Base-by-base conservation (phyloP, 2,797 vertebrate genomes). In the Galaxias olidus region DNA sequence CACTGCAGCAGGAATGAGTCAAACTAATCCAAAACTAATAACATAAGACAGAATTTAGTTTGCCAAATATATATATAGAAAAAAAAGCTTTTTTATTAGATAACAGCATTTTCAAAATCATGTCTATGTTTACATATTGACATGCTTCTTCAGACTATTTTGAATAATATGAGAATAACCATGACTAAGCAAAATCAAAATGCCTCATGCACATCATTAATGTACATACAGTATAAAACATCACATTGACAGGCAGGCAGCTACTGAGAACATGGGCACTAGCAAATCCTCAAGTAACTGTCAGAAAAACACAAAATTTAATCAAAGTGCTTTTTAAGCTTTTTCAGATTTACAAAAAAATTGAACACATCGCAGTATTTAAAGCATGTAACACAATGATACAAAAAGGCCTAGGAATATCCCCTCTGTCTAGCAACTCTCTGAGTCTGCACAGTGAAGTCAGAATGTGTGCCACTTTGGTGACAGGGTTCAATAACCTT, bases 221-320 rank as follows among this genome's bases (percentile, higher is more conserved):
- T 82, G 82, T 76, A 61, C 19, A 88, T 71, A 78, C 85, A 76
- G 76, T 76, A 86, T 76, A 77, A 82, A 84, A 87, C 74, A 74
- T 83, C 82, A 87, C 78, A 85, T 84, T 81, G 78, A 30, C 30
- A 30, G 30, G 76, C 80, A 83, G 73, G 78, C 71, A 81, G 80
- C 81, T 85, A 84, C 78, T 68, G 66, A 78, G 63, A 84, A 77
- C 19, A 65, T 14, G 45, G 65, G 52, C 69, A 81, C 76, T 74
- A 68, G 69, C 75, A 66, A 72, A 84, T 74, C 70, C 65, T 75
- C 47, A 11, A 46, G 61, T 72, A 73, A 82, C 74, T 44, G 73
- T 73, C 60, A 73, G 55, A 50, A 42, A 40, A 81, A 75, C 75
- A 74, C 73, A 67, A 42, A 59, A 67, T 79, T 71, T 73, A 62